Evolutionary conservation across 2,797 vertebrate species (phyloP).

Genomic region (Morelia viridis): DNA sequence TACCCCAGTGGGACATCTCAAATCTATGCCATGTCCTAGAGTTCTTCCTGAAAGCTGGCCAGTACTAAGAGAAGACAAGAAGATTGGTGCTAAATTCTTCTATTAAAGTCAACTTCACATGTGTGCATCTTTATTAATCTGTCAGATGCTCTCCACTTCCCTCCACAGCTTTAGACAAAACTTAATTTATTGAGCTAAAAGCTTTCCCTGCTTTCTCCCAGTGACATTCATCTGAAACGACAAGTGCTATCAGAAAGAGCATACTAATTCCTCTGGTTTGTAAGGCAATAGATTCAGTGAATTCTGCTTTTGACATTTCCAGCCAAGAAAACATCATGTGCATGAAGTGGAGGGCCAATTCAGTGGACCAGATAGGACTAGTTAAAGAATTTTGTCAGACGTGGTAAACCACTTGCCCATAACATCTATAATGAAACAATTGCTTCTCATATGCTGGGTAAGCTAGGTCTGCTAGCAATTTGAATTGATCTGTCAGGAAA

Average conservation of each 20-base stretch:
- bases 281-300: background rate
- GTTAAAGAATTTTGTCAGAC: slow-evolving; percentile 7
- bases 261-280: background rate
- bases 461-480: background rate
- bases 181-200: background rate
- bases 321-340: background rate
- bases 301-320: background rate
- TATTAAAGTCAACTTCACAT: background rate
- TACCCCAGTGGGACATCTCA: slow-evolving; percentile 19
- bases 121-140: background rate
- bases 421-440: background rate
- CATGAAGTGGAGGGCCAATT: background rate
- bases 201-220: background rate
- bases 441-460: background rate
- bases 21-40: background rate
- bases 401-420: background rate
- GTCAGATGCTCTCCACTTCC: background rate
- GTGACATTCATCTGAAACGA: background rate
- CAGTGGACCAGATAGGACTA: background rate
- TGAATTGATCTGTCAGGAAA: background rate
- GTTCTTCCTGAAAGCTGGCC: slow-evolving; percentile 42
- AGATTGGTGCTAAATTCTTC: background rate
- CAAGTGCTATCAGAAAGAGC: background rate
- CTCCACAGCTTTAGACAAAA: background rate
- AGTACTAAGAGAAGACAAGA: rapidly evolving